These are phyloP conservation scores for Fulmarus glacialis DNA, from an alignment of 2,113 vertebrate species.

Conservation along the genomic window DNA sequence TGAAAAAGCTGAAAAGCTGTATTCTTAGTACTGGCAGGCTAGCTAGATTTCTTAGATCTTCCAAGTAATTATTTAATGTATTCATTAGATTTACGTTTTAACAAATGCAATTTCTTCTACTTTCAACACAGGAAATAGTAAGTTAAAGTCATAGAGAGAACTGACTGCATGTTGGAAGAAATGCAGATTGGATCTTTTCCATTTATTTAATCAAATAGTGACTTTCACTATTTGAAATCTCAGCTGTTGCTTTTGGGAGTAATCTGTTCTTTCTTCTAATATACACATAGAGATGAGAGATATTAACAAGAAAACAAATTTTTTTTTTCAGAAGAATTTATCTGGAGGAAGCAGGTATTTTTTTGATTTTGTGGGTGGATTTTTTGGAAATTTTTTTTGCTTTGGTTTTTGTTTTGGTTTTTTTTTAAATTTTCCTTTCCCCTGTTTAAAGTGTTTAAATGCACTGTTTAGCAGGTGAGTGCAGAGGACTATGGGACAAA, in stretches of 20 bases:
- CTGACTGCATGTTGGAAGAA: background rate
- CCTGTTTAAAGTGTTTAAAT: background rate
- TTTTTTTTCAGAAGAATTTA: background rate
- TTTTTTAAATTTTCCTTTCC: background rate
- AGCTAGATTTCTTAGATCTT: background rate
- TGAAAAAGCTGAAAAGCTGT: background rate
- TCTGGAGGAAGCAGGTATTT: background rate
- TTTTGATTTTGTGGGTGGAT: background rate
- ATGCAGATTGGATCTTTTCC: background rate
- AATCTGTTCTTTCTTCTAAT: background rate
- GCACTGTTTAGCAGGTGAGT: background rate
- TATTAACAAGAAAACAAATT: background rate
- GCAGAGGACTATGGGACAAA: background rate
- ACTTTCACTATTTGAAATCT: background rate
- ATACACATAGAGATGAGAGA: rapidly evolving
- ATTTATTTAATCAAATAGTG: background rate
- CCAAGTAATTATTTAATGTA: background rate
- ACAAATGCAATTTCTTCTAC: background rate
- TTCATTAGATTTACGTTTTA: background rate
- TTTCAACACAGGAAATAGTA: background rate
- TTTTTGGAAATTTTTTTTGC: background rate
- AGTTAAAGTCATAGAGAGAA: background rate
- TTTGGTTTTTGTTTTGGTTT: background rate
- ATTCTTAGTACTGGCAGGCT: background rate
- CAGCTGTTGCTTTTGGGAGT: background rate